Evolutionary conservation across 2,888 invertebrate species (phyloP).

Genomic region (Erebia epiphron): DNA sequence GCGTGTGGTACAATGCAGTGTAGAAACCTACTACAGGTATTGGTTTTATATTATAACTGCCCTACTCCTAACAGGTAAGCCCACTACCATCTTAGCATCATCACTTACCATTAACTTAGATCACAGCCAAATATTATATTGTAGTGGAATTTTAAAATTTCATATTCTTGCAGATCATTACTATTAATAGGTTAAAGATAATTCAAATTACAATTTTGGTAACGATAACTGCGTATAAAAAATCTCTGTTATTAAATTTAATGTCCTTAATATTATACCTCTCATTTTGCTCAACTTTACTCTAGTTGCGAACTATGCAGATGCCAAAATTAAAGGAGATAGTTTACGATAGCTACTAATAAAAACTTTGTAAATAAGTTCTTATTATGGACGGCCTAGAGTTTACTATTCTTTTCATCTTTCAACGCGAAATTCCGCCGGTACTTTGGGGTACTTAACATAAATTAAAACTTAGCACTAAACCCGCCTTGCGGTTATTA

Average conservation of each 20-base stretch:
- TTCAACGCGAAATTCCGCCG: conserved; percentile 8
- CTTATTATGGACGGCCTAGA: conserved; percentile 13
- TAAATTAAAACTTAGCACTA: conserved; percentile 36
- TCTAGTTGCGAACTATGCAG: neutral
- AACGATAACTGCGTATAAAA: too few species aligned
- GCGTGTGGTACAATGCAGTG: too few species aligned
- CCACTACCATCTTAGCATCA: too few species aligned
- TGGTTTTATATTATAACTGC: too few species aligned
- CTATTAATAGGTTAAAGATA: too few species aligned
- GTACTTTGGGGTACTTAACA: conserved; percentile 31
- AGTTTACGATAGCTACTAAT: conserved; percentile 9
- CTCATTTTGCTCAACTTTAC: neutral
- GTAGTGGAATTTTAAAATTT: too few species aligned
- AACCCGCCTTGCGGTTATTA: conserved; percentile 36
- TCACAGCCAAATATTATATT: too few species aligned
- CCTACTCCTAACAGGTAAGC: too few species aligned
- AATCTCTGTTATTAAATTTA: neutral
- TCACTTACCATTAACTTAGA: too few species aligned
- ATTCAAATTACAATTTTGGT: too few species aligned
- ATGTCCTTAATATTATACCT: neutral
- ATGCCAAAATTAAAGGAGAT: conserved; percentile 12
- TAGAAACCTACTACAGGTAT: too few species aligned
- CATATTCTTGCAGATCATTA: too few species aligned
- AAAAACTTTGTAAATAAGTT: conserved; percentile 20
- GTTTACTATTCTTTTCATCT: conserved; percentile 16